Evolutionary conservation across 1,140 invertebrate genomes (phyloP), one percentile per base, ranked within the genome.

Genomic region (Drosophila subobscura): DNA sequence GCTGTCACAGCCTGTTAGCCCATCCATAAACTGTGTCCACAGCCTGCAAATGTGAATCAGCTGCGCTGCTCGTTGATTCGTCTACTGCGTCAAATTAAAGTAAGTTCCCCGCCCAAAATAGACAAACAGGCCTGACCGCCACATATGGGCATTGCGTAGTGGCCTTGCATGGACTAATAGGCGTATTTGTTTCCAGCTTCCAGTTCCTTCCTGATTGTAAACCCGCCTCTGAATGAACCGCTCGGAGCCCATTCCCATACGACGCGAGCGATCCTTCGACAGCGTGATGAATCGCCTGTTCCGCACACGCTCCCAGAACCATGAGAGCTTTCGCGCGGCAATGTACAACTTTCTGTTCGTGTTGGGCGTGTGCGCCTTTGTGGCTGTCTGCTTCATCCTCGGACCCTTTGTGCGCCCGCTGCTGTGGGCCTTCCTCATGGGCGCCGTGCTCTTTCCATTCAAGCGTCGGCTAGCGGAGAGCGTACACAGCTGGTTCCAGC

Each of bases 371-470:
- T 96, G 95, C 79, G 96, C 96, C 4, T 93, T 98, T 12, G 98
- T 97, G 89, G 94, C 96, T 66, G 95, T 97, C 49, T 91, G 90
- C 61, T 89, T 94, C 16, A 93, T 94, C 27, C 92, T 99, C 4
- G 95, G 97, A 86, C 97, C 97, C 0, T 99, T 99, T 92, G 94
- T 99, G 14, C 96, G 97, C 79, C 97, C 98, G 0, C 90, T 99
- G 33, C 93, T 99, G 61, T 99, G 98, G 98, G 98, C 98, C 4
- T 92, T 99, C 47, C 91, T 99, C 12, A 97, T 97, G 50, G 97
- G 97, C 16, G 96, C 96, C 2, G 96, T 97, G 23, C 92, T 98
- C 16, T 96, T 97, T 92, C 97, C 97, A 0, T 95, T 97, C 67
- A 98, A 98, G 84, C 92, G 94, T 10, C 93, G 93, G 1, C 80